Evolutionary conservation across 2,113 vertebrate genomes (phyloP).

Genomic region (Forbesichthys agassizii): DNA sequence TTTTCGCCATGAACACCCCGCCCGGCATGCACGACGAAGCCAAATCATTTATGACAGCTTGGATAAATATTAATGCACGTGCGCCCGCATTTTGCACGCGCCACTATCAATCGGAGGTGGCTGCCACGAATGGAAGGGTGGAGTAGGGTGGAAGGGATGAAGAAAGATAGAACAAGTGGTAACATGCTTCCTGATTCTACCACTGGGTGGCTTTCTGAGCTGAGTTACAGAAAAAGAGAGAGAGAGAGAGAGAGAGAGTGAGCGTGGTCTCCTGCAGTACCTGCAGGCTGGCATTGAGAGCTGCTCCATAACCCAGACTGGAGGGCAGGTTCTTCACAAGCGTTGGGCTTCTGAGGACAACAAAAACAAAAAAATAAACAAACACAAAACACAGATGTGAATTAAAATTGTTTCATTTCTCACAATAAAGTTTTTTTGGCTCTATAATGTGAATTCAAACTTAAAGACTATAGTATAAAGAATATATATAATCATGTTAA

Average conservation of each 20-base stretch:
- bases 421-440: no score
- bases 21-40: conserved; percentile 87
- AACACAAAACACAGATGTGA: no score
- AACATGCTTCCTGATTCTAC: conserved; percentile 59
- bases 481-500: neutral
- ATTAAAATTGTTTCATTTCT: no score
- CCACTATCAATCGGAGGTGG: conserved; percentile 90
- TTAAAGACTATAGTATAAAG: neutral
- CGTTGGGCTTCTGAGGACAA: conserved; percentile 88
- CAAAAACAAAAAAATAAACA: conserved; percentile 40
- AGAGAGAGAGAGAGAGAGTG: conserved; percentile 4
- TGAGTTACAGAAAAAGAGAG: neutral
- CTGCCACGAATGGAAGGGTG: conserved; percentile 49
- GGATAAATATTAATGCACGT: conserved; percentile 99
- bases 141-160: conserved; percentile 45
- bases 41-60: conserved; percentile 99
- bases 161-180: neutral
- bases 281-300: conserved; percentile 99
- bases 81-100: conserved; percentile 90
- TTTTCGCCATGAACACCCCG: conserved; percentile 95
- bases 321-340: conserved; percentile 98
- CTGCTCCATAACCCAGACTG: conserved; percentile 97
- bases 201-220: conserved; percentile 72
- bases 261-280: conserved; percentile 56
- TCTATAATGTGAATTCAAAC: no score